Conservation (phyloP, 1,140 invertebrate species). For the Phocides pigmalion region DNA sequence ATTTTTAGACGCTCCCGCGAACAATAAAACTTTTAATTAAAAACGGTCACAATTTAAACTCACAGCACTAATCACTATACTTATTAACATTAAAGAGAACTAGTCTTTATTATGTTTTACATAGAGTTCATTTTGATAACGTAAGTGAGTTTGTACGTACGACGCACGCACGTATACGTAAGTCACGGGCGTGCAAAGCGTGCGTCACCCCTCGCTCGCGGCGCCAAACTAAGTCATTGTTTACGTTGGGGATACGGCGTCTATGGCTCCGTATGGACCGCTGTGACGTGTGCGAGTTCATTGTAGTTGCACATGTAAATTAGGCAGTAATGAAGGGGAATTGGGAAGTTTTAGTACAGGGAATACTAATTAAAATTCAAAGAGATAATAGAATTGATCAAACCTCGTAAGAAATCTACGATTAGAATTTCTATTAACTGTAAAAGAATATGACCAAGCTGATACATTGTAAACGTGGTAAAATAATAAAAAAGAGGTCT, state of each 20-base stretch:
- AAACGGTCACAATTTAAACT: slow-evolving; percentile 41
- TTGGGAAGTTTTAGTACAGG: background rate
- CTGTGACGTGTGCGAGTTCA: slow-evolving; percentile 24
- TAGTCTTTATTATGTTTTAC: background rate
- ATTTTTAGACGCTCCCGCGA: slow-evolving; percentile 44
- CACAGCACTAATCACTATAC: slow-evolving; percentile 12
- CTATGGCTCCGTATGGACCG: slow-evolving; percentile 16
- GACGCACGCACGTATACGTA: slow-evolving; percentile 14
- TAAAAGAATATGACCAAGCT: no score
- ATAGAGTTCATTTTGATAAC: slow-evolving; percentile 2
- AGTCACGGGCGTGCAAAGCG: slow-evolving; percentile 12
- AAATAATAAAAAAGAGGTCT: no score
- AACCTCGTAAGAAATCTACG: no score
- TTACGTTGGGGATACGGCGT: slow-evolving; percentile 24
- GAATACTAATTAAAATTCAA: background rate
- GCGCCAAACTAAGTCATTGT: slow-evolving; percentile 32
- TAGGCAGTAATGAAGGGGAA: slow-evolving; percentile 6
- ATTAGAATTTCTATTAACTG: no score
- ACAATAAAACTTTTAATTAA: slow-evolving; percentile 43
- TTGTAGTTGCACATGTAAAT: slow-evolving; percentile 19
- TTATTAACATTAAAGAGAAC: background rate
- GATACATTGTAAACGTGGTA: no score
- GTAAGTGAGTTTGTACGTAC: background rate
- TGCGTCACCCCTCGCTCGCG: slow-evolving; percentile 28
- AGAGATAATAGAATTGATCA: background rate